Evolutionary conservation across 1,140 invertebrate genomes (phyloP).

Genomic region (Formica selysi): DNA sequence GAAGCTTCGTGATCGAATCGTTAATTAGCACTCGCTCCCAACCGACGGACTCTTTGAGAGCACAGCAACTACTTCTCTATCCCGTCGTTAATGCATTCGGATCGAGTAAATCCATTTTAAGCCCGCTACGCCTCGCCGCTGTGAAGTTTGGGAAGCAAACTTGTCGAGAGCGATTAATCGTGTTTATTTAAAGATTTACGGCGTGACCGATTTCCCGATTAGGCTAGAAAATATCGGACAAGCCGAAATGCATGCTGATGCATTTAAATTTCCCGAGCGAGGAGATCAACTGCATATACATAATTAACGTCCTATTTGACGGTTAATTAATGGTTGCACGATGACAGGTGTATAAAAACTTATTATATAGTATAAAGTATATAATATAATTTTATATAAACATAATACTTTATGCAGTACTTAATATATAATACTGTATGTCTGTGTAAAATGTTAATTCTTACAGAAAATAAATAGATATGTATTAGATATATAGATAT

Average conservation of each 20-base stretch:
- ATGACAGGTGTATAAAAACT: neutral
- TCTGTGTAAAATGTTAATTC: neutral
- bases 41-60: conserved; percentile 67
- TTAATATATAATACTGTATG: too few species aligned
- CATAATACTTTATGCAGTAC: too few species aligned
- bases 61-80: conserved; percentile 57
- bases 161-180: conserved; percentile 72
- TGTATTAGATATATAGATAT: conserved; percentile 3
- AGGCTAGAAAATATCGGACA: conserved; percentile 40
- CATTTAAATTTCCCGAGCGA: neutral
- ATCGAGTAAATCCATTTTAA: conserved; percentile 76
- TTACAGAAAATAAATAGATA: neutral
- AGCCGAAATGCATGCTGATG: neutral
- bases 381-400: neutral
- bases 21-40: conserved; percentile 71
- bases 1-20: conserved; percentile 74
- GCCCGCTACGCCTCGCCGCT: conserved; percentile 47
- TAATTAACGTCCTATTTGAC: neutral
- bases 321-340: neutral
- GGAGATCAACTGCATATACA: neutral
- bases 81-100: conserved; percentile 72
- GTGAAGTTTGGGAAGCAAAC: conserved; percentile 46
- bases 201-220: conserved; percentile 61
- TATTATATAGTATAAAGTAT: neutral
- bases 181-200: conserved; percentile 73